Evolutionary conservation across 1,140 invertebrate species (phyloP).

Genomic region (Globodera rostochiensis): DNA sequence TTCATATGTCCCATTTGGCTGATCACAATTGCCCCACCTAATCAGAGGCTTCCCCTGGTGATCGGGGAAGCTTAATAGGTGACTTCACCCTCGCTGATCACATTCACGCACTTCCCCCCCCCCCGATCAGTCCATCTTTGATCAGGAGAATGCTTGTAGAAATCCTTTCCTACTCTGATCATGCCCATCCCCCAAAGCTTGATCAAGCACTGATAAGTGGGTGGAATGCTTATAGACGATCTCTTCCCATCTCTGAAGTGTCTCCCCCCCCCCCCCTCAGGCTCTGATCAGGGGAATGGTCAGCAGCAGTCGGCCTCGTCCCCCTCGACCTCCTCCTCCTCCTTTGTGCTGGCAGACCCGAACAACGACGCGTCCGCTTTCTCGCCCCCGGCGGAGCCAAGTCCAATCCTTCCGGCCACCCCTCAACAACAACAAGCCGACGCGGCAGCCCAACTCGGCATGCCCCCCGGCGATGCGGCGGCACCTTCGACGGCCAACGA

Average conservation of each 20-base stretch:
- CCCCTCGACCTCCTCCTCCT: constrained; percentile 8
- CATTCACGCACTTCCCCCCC: no score
- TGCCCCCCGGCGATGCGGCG: neutral
- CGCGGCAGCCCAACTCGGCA: neutral
- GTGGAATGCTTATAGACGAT: no score
- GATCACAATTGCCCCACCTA: no score
- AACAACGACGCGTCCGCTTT: constrained; percentile 8
- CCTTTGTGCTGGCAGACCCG: constrained; percentile 23
- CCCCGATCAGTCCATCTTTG: neutral
- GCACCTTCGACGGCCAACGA: neutral
- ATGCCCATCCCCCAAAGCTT: no score
- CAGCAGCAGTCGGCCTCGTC: neutral
- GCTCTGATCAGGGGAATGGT: neutral
- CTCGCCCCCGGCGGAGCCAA: constrained; percentile 13
- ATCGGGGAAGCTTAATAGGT: no score
- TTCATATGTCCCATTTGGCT: no score
- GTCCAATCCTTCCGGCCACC: constrained; percentile 5
- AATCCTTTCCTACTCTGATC: no score
- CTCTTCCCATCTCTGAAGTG: no score
- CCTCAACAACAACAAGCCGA: neutral
- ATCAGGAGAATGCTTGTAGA: no score
- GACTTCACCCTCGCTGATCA: no score
- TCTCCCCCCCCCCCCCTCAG: neutral
- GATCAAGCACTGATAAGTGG: no score
- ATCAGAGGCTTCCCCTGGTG: no score